Evolutionary conservation across 2,113 vertebrate species (phyloP), one percentile per base, ranked within the genome.

Genomic region (Pedionomus torquatus): DNA sequence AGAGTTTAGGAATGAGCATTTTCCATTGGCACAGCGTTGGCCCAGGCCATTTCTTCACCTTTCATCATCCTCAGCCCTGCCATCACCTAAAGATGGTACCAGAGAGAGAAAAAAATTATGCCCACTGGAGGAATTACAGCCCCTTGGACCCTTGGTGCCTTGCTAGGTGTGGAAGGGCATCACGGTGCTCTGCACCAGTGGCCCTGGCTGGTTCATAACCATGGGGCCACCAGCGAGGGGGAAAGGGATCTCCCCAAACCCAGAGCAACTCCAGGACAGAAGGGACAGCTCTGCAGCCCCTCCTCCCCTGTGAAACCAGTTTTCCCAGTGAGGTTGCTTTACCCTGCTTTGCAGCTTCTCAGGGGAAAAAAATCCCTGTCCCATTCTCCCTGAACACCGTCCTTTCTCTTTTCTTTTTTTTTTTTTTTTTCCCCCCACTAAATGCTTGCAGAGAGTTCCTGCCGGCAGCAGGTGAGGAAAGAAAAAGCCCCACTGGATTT

Each of bases 181-280:
- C 25, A 4, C 2, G 5, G 17, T 7, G 41, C 74, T 0, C 74
- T 0, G 5, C 2, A 1, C 13, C 1, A 20, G 15, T 5, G 7
- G 43, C 19, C 57, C 12, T 2, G 9, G 49, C 4, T 63, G 70
- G 20, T 33, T 44, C 71, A 44, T 49, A 30, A 35, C 37, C 6
- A 20, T 2, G 2, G 44, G 33, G 52, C 31, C 5, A 35, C 3
- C 46, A 23, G 25, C 1, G 10, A 23, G 2, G 8, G 44, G 54
- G 48, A 93, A 44, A 26, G 37, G 51, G 68, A 72, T 87, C 77
- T 71, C 63, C 48, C 3, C 0, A 4, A 25, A 63, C 5, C 5
- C 2, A 49, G 33, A 61, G 35, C 35, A 43, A 54, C 6, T 20
- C 4, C 1, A 48, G 25, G 30, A 74, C 11, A 3, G 33, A 61